Base-by-base conservation (phyloP, 1,140 invertebrate genomes). In the Venustaconcha ellipsiformis region DNA sequence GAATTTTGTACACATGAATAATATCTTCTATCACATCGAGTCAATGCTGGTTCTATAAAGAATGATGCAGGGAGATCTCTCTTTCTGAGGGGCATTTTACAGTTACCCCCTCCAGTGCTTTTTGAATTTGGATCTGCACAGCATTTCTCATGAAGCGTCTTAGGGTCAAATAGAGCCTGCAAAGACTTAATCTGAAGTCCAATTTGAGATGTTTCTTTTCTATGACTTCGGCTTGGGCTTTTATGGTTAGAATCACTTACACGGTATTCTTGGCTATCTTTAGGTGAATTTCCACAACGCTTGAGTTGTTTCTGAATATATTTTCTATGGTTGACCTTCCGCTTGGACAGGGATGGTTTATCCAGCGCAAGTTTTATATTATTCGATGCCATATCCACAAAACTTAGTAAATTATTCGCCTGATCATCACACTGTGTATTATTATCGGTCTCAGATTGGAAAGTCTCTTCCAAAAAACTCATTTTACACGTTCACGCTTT, bases 281-380 rank as follows among this genome's bases (percentile, higher is more conserved):
- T 71, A 1, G 77, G 66, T 14, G 80, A 76, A 57, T 57, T 70
- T 18, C 74, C 75, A 66, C 85, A 85, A 14, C 81, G 68, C 71
- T 87, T 88, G n/a, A 88, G 70, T 58, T 88, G 86, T 76, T 88
- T 88, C 74, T 87, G 87, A 56, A 88, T 76, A 77, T 88, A 88
- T 76, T 87, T 88, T 57, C 87, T 71, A 62, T 88, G 87, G 67
- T 88, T 88, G 20, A 88, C 84, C 63, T 85, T 87, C 23, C 87
- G 72, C 80, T 87, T 87, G 48, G 80, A 87, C 64, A 84, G 84
- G 1, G 75, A 74, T 14, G 85, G 84, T 76, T 82, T 82, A 70
- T 87, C 84, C 56, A 87, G 71, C 30, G 85, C 85, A 14, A 84
- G 67, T 76, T 87, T 85, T 14, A 87, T 85, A 67, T 85, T 87